Evolutionary conservation across 2,797 vertebrate genomes (phyloP), one percentile per base, ranked within the genome.

Genomic region (Molothrus ater): DNA sequence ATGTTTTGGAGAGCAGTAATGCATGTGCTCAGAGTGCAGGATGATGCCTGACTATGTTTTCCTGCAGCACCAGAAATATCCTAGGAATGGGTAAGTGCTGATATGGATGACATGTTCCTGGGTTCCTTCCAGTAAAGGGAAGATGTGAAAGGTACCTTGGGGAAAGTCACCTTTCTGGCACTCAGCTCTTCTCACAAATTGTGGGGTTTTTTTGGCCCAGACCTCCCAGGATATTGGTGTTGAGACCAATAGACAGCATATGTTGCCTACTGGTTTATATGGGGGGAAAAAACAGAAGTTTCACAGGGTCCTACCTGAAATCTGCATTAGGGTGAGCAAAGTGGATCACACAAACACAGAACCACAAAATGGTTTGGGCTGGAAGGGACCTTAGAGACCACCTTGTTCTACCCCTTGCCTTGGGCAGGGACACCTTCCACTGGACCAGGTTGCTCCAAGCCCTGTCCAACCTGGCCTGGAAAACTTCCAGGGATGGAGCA

Each of bases 391-490:
- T 40, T 22, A 31, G 38, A 34, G 13, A 24, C 7, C n/a, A 22
- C 12, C 20, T 22, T 5, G 2, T 64, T 29, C 50, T 32, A 63
- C 4, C 3, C 22, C 14, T 14, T 76, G 24, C 45, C 45, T 5
- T 11, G 38, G 38, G 8, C 25, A 78, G 29, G 11, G 29, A 51
- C 15, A 22, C 10, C 14, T 78, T 51, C 45, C n/a, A 28, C 29
- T 32, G 7, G 1, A 4, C 45, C 38, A 51, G 4, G n/a, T 11
- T 64, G n/a, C 25, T 78, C 51, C 65, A 51, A 50, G 17, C 19
- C 43, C n/a, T 0, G 0, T 71, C 43, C 51, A 65, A 0, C 29
- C 15, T 40, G 45, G 10, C 29, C 45, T 51, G 31, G 38, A 9
- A 71, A 18, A 34, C 25, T 31, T 17, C 25, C 59, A 78, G n/a